Percentiles rank a stretch among this genome's conserved stretches.
phyloP scores from a whole-genome alignment of 2,113 vertebrate genomes.

The Etheostoma cragini region DNA sequence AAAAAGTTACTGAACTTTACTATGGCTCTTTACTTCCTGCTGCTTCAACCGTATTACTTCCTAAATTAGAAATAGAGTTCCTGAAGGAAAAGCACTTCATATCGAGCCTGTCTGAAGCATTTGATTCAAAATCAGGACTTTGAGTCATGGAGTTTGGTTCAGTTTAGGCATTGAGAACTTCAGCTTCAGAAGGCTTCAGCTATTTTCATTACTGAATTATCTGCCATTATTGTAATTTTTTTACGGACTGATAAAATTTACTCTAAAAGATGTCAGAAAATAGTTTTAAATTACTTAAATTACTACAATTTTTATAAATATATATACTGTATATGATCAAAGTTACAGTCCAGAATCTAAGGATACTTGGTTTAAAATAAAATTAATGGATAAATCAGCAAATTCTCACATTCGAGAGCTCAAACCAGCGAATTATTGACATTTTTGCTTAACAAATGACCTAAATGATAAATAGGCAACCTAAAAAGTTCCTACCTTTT shows the following conservation, averaged over 20 bases:
- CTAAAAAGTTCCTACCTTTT: background rate
- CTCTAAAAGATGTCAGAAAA: background rate
- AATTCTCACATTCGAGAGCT: too few species aligned
- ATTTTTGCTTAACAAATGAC: background rate
- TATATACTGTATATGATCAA: background rate
- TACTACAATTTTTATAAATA: too few species aligned
- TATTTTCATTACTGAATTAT: background rate
- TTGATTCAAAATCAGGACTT: constrained; percentile 4
- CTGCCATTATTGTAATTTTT: background rate
- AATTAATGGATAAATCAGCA: background rate
- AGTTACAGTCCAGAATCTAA: background rate
- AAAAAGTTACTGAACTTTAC: constrained; percentile 36
- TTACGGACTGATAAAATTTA: background rate
- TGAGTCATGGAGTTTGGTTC: background rate
- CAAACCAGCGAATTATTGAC: background rate
- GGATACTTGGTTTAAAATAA: background rate
- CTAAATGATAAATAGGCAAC: background rate
- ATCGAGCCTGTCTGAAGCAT: background rate
- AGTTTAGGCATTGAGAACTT: background rate
- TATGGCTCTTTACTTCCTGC: constrained; percentile 34
- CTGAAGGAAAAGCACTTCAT: background rate
- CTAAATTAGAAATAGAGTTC: background rate
- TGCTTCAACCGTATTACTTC: background rate
- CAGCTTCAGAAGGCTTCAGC: background rate
- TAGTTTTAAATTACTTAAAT: background rate